phyloP scores from a whole-genome alignment of 37 sponge, comb jelly and placozoan genomes.

The Diacarnus erythraeanus region DNA sequence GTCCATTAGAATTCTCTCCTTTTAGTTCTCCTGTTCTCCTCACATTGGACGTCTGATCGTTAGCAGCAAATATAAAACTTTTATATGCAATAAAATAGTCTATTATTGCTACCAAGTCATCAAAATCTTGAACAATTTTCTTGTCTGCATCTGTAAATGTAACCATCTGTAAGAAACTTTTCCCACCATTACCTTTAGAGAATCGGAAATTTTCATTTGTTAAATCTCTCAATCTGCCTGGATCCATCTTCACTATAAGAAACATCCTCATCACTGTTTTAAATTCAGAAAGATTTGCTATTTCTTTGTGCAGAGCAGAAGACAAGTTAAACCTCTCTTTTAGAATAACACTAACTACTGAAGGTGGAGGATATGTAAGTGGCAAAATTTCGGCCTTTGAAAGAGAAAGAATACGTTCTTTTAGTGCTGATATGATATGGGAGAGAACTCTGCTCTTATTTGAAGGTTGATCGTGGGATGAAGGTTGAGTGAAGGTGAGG shows the following conservation, averaged over 20 bases:
- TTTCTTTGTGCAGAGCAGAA: not conserved
- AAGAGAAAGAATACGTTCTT: no score
- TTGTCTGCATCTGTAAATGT: not conserved
- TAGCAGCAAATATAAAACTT: not conserved
- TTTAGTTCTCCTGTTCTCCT: not conserved
- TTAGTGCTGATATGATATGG: no score
- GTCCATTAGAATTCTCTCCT: not conserved
- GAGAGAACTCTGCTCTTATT: no score
- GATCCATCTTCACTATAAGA: not conserved
- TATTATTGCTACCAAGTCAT: not conserved
- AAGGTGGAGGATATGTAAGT: no score
- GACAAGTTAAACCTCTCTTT: not conserved
- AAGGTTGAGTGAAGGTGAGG: no score
- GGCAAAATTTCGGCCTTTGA: no score
- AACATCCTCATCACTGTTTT: not conserved
- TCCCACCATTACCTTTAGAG: not conserved
- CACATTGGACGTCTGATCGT: no score
- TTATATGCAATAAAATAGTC: not conserved
- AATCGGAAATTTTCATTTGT: not conserved
- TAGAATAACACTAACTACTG: no score
- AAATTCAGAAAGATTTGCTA: not conserved
- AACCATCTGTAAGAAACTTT: not conserved
- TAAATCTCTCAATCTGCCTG: not conserved
- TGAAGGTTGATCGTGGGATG: no score
- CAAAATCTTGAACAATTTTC: not conserved